Base-by-base conservation (phyloP, 35 echinoderm and acorn worm genomes). In the Nesometra sesokonis region DNA sequence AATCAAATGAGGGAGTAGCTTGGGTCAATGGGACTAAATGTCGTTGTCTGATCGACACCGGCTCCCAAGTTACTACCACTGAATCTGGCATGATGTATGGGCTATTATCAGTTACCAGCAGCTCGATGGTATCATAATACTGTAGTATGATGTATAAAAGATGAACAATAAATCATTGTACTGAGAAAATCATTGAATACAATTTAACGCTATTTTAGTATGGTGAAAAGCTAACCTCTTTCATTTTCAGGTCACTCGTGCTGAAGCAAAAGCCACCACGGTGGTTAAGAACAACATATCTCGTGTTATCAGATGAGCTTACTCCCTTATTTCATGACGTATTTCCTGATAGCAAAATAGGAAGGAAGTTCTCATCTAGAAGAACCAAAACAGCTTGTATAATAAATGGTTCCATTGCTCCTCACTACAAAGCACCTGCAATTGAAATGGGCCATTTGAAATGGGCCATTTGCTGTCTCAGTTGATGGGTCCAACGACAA, bases 21-120 rank as follows among this genome's bases (percentile, higher is more conserved):
- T n/a, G 37, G 32, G 77, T 88, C 11, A 17, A 88, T 80, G 15
- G 34, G 29, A 77, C 11, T 30, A 29, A 47, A 37, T 76, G 88
- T 39, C 29, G 57, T 31, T 34, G 78, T 39, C 32, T 83, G 47
- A 35, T 57, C 1, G 88, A 89, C 32, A 89, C 88, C 29, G 88
- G 80, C 31, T 89, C 81, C 0, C 88, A 89, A 32, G 88, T 89
- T n/a, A 89, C 88, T 0, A 82, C 78, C 30, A 80, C n/a, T n/a
- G n/a, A n/a, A n/a, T n/a, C n/a, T n/a, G n/a, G n/a, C n/a, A n/a
- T n/a, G n/a, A n/a, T n/a, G n/a, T n/a, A n/a, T n/a, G n/a, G n/a
- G n/a, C n/a, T n/a, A n/a, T n/a, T n/a, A n/a, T n/a, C n/a, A n/a
- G n/a, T n/a, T n/a, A n/a, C n/a, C n/a, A n/a, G n/a, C n/a, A n/a